These are phyloP conservation scores for Amiota minor DNA, from an alignment of 2,888 invertebrate genomes.

Conservation along the genomic window DNA sequence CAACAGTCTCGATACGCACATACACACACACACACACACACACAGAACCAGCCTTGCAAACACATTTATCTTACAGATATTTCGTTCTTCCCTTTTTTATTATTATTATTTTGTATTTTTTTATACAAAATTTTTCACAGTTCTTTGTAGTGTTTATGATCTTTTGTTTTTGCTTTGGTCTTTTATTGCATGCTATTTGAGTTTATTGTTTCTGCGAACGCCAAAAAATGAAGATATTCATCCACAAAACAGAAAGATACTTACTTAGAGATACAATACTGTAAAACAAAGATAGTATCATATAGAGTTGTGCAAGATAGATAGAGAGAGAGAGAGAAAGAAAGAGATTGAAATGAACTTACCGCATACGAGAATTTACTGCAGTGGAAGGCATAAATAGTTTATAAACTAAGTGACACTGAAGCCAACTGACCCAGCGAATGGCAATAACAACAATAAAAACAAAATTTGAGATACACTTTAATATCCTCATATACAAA, in stretches of 20 bases:
- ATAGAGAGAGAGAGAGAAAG: slow-evolving; percentile 2
- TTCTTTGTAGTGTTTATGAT: slow-evolving; percentile 22
- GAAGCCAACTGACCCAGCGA: slow-evolving; percentile 62
- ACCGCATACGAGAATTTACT: slow-evolving; percentile 55
- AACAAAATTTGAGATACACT: not conserved
- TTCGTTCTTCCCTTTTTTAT: slow-evolving; percentile 35
- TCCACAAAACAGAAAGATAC: too few relatives aligned
- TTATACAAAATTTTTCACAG: slow-evolving; percentile 5
- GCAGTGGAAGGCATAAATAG: slow-evolving; percentile 62
- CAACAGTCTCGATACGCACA: too few relatives aligned
- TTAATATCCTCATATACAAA: not conserved
- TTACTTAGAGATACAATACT: not conserved
- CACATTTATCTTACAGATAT: slow-evolving; percentile 46
- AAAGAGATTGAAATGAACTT: slow-evolving; percentile 4
- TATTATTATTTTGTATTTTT: slow-evolving; percentile 22
- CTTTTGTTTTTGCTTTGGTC: not conserved
- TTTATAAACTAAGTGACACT: slow-evolving; percentile 63
- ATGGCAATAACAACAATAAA: slow-evolving; percentile 55
- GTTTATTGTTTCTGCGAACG: slow-evolving; percentile 47
- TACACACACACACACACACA: too few relatives aligned
- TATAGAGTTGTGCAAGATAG: not conserved
- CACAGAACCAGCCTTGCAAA: too few relatives aligned
- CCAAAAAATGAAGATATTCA: slow-evolving; percentile 16
- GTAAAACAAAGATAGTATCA: too few relatives aligned
- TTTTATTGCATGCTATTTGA: slow-evolving; percentile 40